Conservation (phyloP, 2,888 invertebrate species). For the Dasypogon diadema region DNA sequence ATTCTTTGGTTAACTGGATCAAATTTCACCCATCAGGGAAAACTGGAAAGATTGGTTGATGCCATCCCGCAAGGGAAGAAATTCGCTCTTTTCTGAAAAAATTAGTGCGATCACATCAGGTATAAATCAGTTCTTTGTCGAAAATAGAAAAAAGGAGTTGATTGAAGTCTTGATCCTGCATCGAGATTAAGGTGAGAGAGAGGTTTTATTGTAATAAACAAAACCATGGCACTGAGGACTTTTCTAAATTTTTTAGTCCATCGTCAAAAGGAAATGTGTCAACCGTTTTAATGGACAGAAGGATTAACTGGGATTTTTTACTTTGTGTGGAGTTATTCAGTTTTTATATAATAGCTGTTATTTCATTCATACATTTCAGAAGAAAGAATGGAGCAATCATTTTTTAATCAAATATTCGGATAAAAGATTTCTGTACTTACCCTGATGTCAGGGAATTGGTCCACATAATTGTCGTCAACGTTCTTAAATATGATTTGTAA, state of each 20-base stretch:
- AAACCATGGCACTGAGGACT: background rate
- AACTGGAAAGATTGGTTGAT: background rate
- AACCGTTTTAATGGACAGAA: slow-evolving; percentile 36
- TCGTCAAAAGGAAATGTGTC: slow-evolving; percentile 31
- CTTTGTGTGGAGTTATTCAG: background rate
- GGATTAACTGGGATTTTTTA: slow-evolving; percentile 3
- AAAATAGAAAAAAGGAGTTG: background rate
- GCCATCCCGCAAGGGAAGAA: background rate
- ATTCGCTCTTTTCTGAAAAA: background rate
- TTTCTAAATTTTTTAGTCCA: background rate
- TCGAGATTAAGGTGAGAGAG: background rate
- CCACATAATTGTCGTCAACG: slow-evolving; percentile 50
- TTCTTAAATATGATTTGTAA: background rate
- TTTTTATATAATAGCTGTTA: background rate
- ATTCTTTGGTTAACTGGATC: slow-evolving; percentile 39
- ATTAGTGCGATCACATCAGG: background rate
- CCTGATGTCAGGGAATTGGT: slow-evolving; percentile 55
- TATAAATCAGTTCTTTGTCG: background rate
- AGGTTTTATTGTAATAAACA: background rate
- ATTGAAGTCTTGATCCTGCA: background rate
- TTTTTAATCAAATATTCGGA: background rate
- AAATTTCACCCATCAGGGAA: slow-evolving; percentile 49
- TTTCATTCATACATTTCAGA: background rate
- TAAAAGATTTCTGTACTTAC: slow-evolving; percentile 46
- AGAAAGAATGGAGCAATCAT: too few species aligned